These are phyloP conservation scores for Gymnothorax reevesii DNA, from an alignment of 2,797 vertebrate species.

Conservation along the genomic window DNA sequence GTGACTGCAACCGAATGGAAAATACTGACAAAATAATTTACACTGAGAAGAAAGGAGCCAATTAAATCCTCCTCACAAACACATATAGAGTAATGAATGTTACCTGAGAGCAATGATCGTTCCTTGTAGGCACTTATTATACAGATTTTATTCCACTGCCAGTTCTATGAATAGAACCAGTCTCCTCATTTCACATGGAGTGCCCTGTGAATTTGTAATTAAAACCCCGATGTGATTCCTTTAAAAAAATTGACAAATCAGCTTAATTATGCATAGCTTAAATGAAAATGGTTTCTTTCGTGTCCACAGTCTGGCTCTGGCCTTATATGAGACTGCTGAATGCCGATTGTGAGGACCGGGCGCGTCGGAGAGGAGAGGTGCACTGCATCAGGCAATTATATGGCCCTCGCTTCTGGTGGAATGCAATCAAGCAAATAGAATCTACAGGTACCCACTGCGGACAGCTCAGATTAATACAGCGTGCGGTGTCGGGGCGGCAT, in stretches of 20 bases:
- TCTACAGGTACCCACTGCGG: slow-evolving; percentile 72
- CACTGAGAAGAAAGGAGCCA: not conserved
- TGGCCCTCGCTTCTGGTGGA: slow-evolving; percentile 63
- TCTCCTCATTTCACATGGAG: slow-evolving; percentile 55
- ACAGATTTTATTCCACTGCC: slow-evolving; percentile 27
- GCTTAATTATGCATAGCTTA: slow-evolving; percentile 61
- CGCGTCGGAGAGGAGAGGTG: slow-evolving; percentile 58
- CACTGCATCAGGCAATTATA: slow-evolving; percentile 74
- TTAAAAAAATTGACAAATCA: slow-evolving; percentile 56
- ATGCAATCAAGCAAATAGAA: slow-evolving; percentile 71
- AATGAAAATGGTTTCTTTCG: slow-evolving; percentile 39
- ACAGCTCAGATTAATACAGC: slow-evolving; percentile 69
- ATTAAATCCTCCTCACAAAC: not conserved
- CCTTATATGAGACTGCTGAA: slow-evolving; percentile 56
- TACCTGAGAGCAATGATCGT: not conserved
- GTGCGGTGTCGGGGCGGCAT: slow-evolving; percentile 63
- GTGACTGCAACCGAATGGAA: not conserved
- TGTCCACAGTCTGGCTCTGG: slow-evolving; percentile 54
- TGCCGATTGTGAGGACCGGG: not conserved
- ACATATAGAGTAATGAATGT: not conserved
- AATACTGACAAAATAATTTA: not conserved
- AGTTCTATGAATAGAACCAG: slow-evolving; percentile 64
- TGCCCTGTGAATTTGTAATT: slow-evolving; percentile 70
- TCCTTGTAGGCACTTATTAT: not conserved
- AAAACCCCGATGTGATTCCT: slow-evolving; percentile 61